phyloP scores from a whole-genome alignment of 2,797 vertebrate genomes.

The Enteromius unitaeniatus region DNA sequence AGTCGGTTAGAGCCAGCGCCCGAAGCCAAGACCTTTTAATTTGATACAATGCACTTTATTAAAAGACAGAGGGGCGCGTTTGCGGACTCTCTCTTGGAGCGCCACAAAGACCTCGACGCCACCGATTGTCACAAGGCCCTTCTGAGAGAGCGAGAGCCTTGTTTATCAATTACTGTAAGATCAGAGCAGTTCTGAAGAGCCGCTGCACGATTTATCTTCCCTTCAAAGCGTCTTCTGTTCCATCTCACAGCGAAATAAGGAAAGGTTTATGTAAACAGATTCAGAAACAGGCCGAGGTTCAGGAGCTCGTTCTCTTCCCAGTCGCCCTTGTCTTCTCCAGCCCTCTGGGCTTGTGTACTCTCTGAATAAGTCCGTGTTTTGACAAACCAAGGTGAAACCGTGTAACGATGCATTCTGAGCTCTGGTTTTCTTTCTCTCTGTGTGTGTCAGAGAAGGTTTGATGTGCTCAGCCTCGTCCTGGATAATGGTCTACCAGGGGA shows the following conservation, averaged over 20 bases:
- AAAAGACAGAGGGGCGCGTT: conserved; percentile 56
- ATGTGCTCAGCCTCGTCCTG: conserved; percentile 94
- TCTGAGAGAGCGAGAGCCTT: conserved; percentile 72
- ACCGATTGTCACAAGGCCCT: conserved; percentile 80
- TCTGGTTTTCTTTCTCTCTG: conserved; percentile 75
- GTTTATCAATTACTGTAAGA: conserved; percentile 76
- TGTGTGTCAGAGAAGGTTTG: conserved; percentile 94
- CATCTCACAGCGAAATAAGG: conserved; percentile 76
- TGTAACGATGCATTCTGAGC: conserved; percentile 65
- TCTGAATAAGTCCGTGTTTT: conserved; percentile 23
- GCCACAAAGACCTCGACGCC: conserved; percentile 51
- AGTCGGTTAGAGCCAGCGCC: conserved; percentile 77
- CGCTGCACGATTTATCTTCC: conserved; percentile 74
- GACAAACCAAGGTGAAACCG: conserved; percentile 42
- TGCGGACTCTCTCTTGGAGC: neutral
- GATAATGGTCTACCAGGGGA: conserved; percentile 99
- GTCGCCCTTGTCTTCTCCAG: neutral
- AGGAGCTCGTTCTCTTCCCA: conserved; percentile 69
- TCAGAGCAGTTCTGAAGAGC: conserved; percentile 44
- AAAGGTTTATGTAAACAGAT: conserved; percentile 79
- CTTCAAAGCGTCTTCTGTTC: conserved; percentile 76
- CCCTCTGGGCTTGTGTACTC: conserved; percentile 22
- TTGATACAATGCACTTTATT: conserved; percentile 69
- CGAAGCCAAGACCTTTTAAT: conserved; percentile 71
- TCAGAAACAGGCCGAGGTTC: conserved; percentile 74